Conservation (phyloP, 2,797 vertebrate genomes). For the Furcifer pardalis region DNA sequence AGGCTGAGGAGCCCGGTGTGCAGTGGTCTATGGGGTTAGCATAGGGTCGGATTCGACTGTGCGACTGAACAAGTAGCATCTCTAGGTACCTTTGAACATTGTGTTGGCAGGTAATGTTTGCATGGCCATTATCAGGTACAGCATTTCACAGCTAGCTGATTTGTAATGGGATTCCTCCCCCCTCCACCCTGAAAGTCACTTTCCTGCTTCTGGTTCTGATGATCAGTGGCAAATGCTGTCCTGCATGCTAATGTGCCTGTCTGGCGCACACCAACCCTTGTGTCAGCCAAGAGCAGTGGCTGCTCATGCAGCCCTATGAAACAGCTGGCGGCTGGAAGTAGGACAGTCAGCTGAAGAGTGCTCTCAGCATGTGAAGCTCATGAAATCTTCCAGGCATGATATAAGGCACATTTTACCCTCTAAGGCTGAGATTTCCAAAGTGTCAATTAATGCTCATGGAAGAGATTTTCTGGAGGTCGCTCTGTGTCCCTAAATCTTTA, state of each 20-base stretch:
- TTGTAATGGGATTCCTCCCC: conserved; percentile 60
- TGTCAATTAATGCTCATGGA: background rate
- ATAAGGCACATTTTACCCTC: background rate
- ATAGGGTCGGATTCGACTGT: too few species aligned
- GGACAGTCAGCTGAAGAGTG: background rate
- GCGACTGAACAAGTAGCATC: conserved; percentile 24
- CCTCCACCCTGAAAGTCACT: conserved; percentile 32
- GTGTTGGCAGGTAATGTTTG: conserved; percentile 38
- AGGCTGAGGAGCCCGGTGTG: too few species aligned
- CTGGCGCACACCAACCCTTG: background rate
- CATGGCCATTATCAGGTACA: conserved; percentile 43
- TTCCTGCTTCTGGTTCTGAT: conserved; percentile 61
- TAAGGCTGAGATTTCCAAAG: conserved; percentile 7
- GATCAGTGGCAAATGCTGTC: conserved; percentile 57
- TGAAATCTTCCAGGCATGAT: conserved; percentile 4
- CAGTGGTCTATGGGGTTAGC: too few species aligned
- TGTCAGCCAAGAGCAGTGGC: conserved; percentile 7
- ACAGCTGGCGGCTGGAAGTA: conserved; percentile 5
- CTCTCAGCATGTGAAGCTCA: background rate
- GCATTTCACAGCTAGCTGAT: conserved; percentile 67
- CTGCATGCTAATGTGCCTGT: conserved; percentile 29
- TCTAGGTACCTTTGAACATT: conserved; percentile 16
- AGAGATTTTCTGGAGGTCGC: background rate
- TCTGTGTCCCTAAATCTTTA: background rate
- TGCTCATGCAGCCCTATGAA: background rate